Evolutionary conservation across 2,113 vertebrate genomes (phyloP), one percentile per base, ranked within the genome.

Genomic region (Antechinus stuartii): DNA sequence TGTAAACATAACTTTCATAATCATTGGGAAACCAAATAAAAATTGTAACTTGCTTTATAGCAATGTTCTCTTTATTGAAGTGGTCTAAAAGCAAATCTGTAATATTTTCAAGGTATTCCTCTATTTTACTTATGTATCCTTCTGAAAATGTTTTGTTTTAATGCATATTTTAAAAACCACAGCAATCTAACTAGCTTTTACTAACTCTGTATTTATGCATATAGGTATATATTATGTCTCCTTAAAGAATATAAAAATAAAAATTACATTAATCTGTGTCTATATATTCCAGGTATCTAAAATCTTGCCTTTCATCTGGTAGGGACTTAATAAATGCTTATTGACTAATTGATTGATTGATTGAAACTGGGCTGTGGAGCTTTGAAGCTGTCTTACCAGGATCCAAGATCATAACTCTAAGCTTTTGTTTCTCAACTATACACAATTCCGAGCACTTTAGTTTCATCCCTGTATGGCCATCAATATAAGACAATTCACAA

Each of bases 341-440:
- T 19, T 84, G 35, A 76, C 35, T 61, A 2, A 57, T 57, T 57
- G 56, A 57, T 57, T 35, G 68, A 84, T 42, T 84, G 68, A 8
- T 84, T n/a, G n/a, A 42, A 84, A 1, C 3, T 84, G n/a, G 4
- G 19, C n/a, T 42, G 5, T 42, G 35, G 35, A 42, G n/a, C 16
- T 84, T 84, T 84, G 68, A 90, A 97, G 55, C 35, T 90, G 49
- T 42, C 94, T 11, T 90, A 95, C 94, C 90, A 52, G 0, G 54
- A 89, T n/a, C 22, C 3, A 68, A 55, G 4, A 96, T 95, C 25
- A 93, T 46, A 96, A 50, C n/a, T 42, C 42, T 27, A 5, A 2
- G 19, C 26, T 61, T 92, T n/a, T 93, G 3, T 23, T 91, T 35
- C 47, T n/a, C 4, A 47, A 14, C 4, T 57, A 2, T 6, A 27